These are phyloP conservation scores for Cheilosia pagana DNA, from an alignment of 2,888 invertebrate species.

Conservation along the genomic window DNA sequence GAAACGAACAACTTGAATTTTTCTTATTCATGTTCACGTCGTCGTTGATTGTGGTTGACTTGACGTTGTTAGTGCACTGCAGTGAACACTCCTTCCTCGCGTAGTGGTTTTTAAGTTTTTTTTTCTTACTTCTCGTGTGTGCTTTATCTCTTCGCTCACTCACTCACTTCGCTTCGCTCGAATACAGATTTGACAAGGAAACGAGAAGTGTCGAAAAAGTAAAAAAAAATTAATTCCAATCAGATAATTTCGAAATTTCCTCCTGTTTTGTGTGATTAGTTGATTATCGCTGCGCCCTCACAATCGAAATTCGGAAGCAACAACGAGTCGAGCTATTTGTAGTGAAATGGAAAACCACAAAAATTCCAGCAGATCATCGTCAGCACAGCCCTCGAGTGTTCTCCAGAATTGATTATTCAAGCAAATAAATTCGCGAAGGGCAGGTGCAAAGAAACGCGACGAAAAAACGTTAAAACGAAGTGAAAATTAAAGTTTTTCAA, in stretches of 20 bases:
- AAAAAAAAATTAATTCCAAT: conserved; percentile 62
- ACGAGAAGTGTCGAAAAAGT: conserved; percentile 61
- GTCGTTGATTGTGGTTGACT: conserved; percentile 47
- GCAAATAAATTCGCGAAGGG: conserved; percentile 49
- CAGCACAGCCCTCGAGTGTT: conserved; percentile 50
- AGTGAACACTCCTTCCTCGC: conserved; percentile 39
- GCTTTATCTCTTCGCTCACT: conserved; percentile 47
- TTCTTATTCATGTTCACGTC: conserved; percentile 45
- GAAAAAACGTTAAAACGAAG: conserved; percentile 24
- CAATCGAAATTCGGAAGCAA: conserved; percentile 33
- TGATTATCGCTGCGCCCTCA: conserved; percentile 24
- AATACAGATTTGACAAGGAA: conserved; percentile 65
- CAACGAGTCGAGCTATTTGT: conserved; percentile 15
- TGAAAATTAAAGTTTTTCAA: conserved; percentile 4
- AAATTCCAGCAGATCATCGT: conserved; percentile 23
- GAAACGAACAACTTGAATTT: neutral
- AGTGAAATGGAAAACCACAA: conserved; percentile 36
- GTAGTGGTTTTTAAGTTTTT: conserved; percentile 51
- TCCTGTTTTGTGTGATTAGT: conserved; percentile 54
- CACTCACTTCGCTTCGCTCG: conserved; percentile 54
- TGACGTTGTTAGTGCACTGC: conserved; percentile 39
- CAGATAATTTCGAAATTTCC: conserved; percentile 67
- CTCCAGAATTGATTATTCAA: conserved; percentile 67
- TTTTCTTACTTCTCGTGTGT: conserved; percentile 17
- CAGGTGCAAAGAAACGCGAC: conserved; percentile 43